Evolutionary conservation across 2,113 vertebrate species (phyloP).

Genomic region (Prunella himalayana): DNA sequence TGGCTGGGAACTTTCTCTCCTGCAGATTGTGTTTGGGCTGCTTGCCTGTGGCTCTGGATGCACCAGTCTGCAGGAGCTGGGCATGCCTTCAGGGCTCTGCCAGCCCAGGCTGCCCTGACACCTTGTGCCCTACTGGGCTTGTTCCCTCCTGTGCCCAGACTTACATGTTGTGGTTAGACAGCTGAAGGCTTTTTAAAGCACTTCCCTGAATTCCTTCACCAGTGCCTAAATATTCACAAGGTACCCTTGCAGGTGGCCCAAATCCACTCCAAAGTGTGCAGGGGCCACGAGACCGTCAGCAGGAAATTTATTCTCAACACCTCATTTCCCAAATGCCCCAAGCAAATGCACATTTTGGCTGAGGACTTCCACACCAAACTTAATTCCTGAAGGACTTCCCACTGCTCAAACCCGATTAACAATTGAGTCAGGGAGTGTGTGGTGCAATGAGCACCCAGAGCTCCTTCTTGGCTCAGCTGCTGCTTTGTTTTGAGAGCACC

Average conservation of each 20-base stretch:
- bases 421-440: neutral
- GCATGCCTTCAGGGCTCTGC: accelerated
- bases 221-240: neutral
- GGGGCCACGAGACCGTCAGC: accelerated
- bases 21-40: neutral
- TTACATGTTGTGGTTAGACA: accelerated
- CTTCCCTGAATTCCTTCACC: neutral
- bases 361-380: neutral
- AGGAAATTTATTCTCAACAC: neutral
- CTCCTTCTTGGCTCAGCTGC: neutral
- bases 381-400: neutral
- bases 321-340: neutral
- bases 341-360: neutral
- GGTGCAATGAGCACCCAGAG: neutral
- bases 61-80: accelerated
- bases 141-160: neutral
- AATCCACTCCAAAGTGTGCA: neutral
- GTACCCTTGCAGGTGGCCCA: neutral
- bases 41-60: neutral
- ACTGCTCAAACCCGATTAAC: neutral
- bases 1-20: neutral
- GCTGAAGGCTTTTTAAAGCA: neutral
- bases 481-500: neutral
- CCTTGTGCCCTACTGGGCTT: neutral
- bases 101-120: neutral